Evolutionary conservation across 2,888 invertebrate genomes (phyloP).

Genomic region (Portevinia maculata): DNA sequence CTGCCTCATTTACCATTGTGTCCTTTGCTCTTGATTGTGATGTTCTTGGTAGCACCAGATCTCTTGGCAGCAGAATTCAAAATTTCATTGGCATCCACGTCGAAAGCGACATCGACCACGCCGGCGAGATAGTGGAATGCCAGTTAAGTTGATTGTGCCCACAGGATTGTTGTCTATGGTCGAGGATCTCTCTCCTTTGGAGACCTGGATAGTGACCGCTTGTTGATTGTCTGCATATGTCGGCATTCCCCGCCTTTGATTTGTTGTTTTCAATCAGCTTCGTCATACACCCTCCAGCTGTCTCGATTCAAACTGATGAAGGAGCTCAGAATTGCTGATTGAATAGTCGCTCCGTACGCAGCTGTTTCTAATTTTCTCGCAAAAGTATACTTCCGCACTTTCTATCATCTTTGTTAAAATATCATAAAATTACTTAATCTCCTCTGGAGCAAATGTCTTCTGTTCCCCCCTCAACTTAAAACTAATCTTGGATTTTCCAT

Average conservation of each 20-base stretch:
- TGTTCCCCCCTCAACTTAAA: constrained; percentile 94
- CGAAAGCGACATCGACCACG: constrained; percentile 93
- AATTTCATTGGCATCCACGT: constrained; percentile 95
- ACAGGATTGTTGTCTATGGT: constrained; percentile 96
- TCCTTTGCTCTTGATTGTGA: constrained; percentile 92
- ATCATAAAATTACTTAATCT: constrained; percentile 97
- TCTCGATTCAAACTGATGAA: constrained; percentile 89
- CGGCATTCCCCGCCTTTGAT: constrained; percentile 88
- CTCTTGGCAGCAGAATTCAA: constrained; percentile 91
- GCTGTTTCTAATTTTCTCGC: constrained; percentile 92
- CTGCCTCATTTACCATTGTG: constrained; percentile 89
- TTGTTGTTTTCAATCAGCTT: constrained; percentile 89
- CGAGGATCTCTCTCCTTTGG: constrained; percentile 92
- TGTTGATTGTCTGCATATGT: constrained; percentile 92
- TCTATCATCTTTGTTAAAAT: constrained; percentile 96
- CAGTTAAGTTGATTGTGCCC: constrained; percentile 97
- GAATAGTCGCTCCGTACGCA: constrained; percentile 90
- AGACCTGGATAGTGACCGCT: constrained; percentile 89
- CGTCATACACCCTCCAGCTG: constrained; percentile 91
- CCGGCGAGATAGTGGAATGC: constrained; percentile 95
- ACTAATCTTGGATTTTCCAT: constrained; percentile 91
- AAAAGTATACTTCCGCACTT: constrained; percentile 94
- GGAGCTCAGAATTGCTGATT: constrained; percentile 88
- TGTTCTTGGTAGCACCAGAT: constrained; percentile 87
- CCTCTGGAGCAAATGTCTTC: constrained; percentile 94